Conservation (phyloP, 2,797 vertebrate species). For the Limnodromus scolopaceus region DNA sequence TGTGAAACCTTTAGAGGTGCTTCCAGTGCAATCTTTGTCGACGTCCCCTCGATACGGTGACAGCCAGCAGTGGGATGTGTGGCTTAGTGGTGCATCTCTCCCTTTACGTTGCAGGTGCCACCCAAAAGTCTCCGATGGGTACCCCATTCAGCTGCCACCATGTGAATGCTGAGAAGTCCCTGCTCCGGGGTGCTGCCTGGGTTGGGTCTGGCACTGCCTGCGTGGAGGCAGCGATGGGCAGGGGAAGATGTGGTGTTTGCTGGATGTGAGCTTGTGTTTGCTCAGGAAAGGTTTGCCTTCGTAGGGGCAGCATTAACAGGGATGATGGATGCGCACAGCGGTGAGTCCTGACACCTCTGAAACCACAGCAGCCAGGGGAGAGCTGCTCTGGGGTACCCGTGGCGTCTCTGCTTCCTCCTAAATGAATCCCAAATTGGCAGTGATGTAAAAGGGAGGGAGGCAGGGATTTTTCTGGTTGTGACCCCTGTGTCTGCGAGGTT, state of each 20-base stretch:
- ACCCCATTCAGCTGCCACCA: rapidly evolving
- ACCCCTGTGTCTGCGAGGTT: background rate
- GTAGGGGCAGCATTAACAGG: rapidly evolving
- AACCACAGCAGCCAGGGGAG: background rate
- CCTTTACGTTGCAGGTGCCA: background rate
- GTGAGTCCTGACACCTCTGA: background rate
- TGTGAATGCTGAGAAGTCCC: background rate
- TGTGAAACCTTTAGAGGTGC: background rate
- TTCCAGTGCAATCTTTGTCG: background rate
- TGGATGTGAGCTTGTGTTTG: background rate
- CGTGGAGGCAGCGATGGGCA: rapidly evolving
- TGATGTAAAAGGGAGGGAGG: background rate
- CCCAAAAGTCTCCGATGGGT: rapidly evolving
- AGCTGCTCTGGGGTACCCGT: background rate
- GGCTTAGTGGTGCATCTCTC: rapidly evolving
- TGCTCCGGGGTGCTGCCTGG: rapidly evolving
- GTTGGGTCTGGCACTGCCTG: background rate
- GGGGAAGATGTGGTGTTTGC: background rate
- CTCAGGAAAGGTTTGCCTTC: background rate
- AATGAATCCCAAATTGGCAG: background rate
- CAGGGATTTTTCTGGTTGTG: background rate
- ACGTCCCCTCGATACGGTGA: rapidly evolving
- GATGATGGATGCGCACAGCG: background rate
- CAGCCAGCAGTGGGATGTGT: background rate
- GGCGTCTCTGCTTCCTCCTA: background rate